Base-by-base conservation (phyloP, 2,888 invertebrate genomes). In the Girardia tigrina region DNA sequence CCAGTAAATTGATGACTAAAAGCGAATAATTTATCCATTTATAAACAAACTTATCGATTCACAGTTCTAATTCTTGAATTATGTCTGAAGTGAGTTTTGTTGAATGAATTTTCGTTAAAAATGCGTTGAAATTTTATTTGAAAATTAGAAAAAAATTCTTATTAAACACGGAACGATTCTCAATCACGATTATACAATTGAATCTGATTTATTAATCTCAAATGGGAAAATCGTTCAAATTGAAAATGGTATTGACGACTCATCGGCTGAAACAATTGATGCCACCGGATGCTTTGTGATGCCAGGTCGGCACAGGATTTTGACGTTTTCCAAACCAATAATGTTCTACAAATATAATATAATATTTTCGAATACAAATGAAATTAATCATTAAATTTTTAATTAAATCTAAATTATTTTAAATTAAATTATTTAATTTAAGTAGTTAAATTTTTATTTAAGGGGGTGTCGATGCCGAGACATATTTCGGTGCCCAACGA, bases 31-130 rank as follows among this genome's bases (percentile, higher is more conserved):
- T 23, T 12, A 56, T 56, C 56, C n/a, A 56, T 20, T 56, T 56
- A 56, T 56, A 56, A 56, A 56, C 56, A 56, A 56, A 56, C 20
- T 56, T 56, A 56, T 56, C 23, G 56, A 56, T 56, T 56, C n/a
- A 56, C n/a, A 23, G n/a, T 36, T 8, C 36, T 36, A 36, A 20
- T 56, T 56, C 20, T 56, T n/a, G n/a, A n/a, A n/a, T 56, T 56
- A 56, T 56, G 56, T 56, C 56, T 56, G 56, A 56, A 56, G 56
- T 56, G 23, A 56, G 56, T 56, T 56, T 56, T n/a, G 23, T 56
- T 20, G 23, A 56, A n/a, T 12, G 8, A 56, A 56, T 8, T 56
- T 20, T 56, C 8, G 23, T 20, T 6, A 56, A 6, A 20, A 20
- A 56, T 8, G n/a, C 20, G 23, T 56, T 4, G n/a, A 12, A 20